phyloP scores from a whole-genome alignment of 2,888 invertebrate species.

The Cerastis leucographa region DNA sequence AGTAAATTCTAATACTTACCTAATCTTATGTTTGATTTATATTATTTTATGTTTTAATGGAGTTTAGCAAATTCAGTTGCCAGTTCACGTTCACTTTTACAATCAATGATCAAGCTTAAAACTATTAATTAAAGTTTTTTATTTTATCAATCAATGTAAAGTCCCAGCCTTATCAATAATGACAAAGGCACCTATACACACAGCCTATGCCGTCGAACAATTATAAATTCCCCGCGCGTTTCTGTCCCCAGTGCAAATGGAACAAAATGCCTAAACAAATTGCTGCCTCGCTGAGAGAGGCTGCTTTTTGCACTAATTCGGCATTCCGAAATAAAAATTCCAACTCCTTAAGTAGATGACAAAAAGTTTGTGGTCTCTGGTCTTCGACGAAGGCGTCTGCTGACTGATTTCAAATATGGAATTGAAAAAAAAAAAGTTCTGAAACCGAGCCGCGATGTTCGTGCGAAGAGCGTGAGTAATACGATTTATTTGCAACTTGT shows the following conservation, averaged over 20 bases:
- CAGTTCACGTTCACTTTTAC: neutral
- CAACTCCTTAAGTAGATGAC: slow-evolving; percentile 84
- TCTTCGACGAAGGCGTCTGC: slow-evolving; percentile 79
- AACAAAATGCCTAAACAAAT: slow-evolving; percentile 90
- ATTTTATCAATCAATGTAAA: too few species aligned
- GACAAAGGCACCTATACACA: slow-evolving; percentile 67
- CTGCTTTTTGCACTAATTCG: slow-evolving; percentile 90
- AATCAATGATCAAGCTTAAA: slow-evolving; percentile 1
- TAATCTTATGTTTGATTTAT: neutral
- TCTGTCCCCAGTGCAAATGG: slow-evolving; percentile 80
- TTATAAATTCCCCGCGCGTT: slow-evolving; percentile 84
- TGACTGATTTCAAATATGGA: slow-evolving; percentile 76
- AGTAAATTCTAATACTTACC: neutral
- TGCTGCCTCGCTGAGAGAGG: slow-evolving; percentile 84
- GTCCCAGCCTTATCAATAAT: slow-evolving; percentile 49
- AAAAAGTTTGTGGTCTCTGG: slow-evolving; percentile 81
- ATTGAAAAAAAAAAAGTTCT: slow-evolving; percentile 75
- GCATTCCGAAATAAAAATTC: slow-evolving; percentile 91
- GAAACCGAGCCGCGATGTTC: slow-evolving; percentile 75
- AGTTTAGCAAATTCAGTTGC: neutral
- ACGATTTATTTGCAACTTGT: slow-evolving; percentile 62
- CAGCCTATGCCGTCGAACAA: slow-evolving; percentile 78
- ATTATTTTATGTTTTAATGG: too few species aligned
- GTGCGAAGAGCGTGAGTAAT: slow-evolving; percentile 59
- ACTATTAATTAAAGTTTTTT: neutral